Percentiles rank a stretch among this genome's conserved stretches.
Evolutionary conservation across 1,140 invertebrate genomes (phyloP).

Genomic region (Drosophila lowei): DNA sequence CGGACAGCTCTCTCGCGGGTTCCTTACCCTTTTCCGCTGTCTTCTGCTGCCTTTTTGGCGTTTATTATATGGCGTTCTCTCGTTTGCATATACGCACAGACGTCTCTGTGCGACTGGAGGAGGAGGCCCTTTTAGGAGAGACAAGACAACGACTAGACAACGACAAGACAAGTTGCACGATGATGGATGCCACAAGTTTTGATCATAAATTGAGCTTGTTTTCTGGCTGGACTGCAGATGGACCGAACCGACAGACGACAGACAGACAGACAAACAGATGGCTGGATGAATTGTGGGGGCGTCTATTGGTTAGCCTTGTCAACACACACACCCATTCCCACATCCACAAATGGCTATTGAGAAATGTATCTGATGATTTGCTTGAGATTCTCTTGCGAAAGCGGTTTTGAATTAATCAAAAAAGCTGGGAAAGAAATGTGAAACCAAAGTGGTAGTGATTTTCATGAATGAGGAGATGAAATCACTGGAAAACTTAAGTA

Average conservation of each 20-base stretch:
- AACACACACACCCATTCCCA: slow-evolving; percentile 35
- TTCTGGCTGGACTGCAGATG: background rate
- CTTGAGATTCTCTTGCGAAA: slow-evolving; percentile 8
- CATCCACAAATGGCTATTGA: slow-evolving; percentile 39
- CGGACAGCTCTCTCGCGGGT: slow-evolving; percentile 41
- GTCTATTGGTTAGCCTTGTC: slow-evolving; percentile 51
- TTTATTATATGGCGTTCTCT: slow-evolving; percentile 46
- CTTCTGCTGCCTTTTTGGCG: slow-evolving; percentile 28
- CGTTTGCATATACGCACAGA: slow-evolving; percentile 33
- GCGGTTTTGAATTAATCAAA: slow-evolving; percentile 12
- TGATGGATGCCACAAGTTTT: slow-evolving; percentile 65
- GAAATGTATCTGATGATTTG: slow-evolving; percentile 35
- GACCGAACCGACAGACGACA: background rate
- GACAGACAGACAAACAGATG: slow-evolving; percentile 25
- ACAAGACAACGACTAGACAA: slow-evolving; percentile 13
- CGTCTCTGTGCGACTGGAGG: slow-evolving; percentile 5
- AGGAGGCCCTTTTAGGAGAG: slow-evolving; percentile 41
- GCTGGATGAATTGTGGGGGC: slow-evolving; percentile 26
- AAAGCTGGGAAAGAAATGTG: background rate
- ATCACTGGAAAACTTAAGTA: no score
- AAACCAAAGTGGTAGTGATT: no score
- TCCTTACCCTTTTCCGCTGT: slow-evolving; percentile 21
- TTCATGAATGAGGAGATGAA: no score
- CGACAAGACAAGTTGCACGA: slow-evolving; percentile 46
- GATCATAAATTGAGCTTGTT: slow-evolving; percentile 66